phyloP scores from a whole-genome alignment of 2,797 vertebrate genomes.

The Helarctos malayanus region DNA sequence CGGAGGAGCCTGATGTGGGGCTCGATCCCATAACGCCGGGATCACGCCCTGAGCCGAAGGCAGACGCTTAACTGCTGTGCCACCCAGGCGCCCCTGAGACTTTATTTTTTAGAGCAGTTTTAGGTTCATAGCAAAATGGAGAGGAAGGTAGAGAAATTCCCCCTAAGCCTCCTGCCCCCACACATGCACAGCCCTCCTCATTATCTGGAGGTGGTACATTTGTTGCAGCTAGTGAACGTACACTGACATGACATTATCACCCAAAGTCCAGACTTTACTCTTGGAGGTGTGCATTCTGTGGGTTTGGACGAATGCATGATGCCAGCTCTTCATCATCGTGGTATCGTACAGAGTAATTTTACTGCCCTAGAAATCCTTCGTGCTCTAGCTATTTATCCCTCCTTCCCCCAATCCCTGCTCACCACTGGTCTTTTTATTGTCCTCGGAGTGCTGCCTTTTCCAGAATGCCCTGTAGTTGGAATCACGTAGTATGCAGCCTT shows the following conservation, averaged over 20 bases:
- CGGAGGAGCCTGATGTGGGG: too few species aligned
- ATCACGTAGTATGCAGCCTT: neutral
- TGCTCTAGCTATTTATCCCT: neutral
- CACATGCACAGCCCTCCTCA: too few species aligned
- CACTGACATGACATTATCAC: neutral
- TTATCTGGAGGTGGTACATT: neutral
- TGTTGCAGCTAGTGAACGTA: neutral
- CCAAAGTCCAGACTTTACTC: neutral
- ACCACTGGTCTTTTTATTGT: neutral
- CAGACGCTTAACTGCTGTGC: too few species aligned
- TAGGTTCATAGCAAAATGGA: neutral
- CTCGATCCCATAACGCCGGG: too few species aligned
- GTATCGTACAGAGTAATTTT: too few species aligned
- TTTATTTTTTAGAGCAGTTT: neutral
- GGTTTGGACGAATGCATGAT: neutral
- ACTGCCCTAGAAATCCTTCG: neutral
- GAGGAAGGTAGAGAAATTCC: neutral
- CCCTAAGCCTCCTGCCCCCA: neutral
- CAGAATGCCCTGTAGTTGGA: neutral
- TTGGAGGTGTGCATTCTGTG: neutral
- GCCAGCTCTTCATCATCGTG: too few species aligned
- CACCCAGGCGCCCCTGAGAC: neutral
- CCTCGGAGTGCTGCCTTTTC: neutral
- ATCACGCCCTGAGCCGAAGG: too few species aligned
- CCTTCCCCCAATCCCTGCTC: neutral